Base-by-base conservation (phyloP, 2,797 vertebrate genomes). In the Australoheros facetus region DNA sequence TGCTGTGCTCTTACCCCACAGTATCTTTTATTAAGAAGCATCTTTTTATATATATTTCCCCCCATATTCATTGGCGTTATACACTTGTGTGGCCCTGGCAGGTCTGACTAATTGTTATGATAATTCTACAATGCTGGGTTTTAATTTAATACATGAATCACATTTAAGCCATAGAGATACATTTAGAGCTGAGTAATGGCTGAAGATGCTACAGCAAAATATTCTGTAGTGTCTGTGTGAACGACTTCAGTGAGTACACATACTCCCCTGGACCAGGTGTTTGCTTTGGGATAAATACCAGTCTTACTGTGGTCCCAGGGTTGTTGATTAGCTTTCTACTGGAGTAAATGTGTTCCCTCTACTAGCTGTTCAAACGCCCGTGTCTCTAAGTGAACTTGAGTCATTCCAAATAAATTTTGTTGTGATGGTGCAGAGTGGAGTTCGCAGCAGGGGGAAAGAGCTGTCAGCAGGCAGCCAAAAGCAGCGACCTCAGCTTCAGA, bases 201-300 rank as follows among this genome's bases (percentile, higher is more conserved):
- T n/a, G 17, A 51, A 45, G 17, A 69, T 30, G 42, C 64, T 7
- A 51, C 64, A 69, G 48, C 51, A 45, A 69, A 51, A 30, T 69
- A 26, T 19, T 51, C 16, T 0, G 42, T 2, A 2, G 10, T 30
- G 23, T 69, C 42, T 69, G 64, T 19, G 64, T 51, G 64, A 7
- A 66, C 3, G 6, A 30, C 26, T 69, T 69, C 64, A 69, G 45
- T 71, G 53, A 45, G 51, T 58, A 70, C 14, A 23, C 74, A 71
- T 78, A 77, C 79, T 85, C 83, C 62, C 58, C 66, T 85, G 64
- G 78, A 80, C 84, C 89, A 91, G 88, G 79, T 91, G 89, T 90
- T 89, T 84, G 74, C 85, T 78, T 11, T 55, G 56, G 77, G 56
- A 77, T 62, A 58, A 57, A 73, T 23, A 32, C 54, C 16, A 2